Conservation (phyloP, 2,113 vertebrate species). For the Gracilinanus agilis region DNA sequence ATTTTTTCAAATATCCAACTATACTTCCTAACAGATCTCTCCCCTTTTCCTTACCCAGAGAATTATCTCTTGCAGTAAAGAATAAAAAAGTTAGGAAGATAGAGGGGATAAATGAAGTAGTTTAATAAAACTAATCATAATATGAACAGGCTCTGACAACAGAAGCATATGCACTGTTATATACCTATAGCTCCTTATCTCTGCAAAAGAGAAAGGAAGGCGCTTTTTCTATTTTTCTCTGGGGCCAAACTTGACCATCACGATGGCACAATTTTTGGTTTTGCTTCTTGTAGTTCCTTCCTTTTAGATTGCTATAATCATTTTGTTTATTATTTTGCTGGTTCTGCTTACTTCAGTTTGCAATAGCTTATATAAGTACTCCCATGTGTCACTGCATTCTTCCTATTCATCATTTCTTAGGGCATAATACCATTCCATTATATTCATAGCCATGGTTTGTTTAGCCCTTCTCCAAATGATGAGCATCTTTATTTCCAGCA, state of each 20-base stretch:
- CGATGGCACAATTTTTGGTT: neutral
- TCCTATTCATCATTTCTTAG: neutral
- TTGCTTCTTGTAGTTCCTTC: neutral
- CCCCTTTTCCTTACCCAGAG: neutral
- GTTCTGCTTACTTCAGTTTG: neutral
- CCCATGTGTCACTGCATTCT: neutral
- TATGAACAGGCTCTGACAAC: neutral
- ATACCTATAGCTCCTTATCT: neutral
- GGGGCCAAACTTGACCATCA: neutral
- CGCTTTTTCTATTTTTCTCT: neutral
- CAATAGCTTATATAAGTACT: neutral
- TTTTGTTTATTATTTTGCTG: neutral
- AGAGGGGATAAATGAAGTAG: neutral
- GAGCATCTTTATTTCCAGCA: neutral
- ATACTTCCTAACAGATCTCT: neutral
- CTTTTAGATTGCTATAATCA: neutral
- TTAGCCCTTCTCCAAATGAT: too few relatives aligned
- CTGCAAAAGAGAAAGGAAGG: neutral
- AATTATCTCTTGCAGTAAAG: neutral
- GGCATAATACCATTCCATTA: neutral
- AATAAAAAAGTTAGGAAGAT: neutral
- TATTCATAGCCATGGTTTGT: neutral
- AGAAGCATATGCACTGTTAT: neutral
- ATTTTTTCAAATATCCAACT: neutral
- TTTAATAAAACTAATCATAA: neutral